Evolutionary conservation across 1,140 invertebrate genomes (phyloP).

Genomic region (Drosophila willistoni): DNA sequence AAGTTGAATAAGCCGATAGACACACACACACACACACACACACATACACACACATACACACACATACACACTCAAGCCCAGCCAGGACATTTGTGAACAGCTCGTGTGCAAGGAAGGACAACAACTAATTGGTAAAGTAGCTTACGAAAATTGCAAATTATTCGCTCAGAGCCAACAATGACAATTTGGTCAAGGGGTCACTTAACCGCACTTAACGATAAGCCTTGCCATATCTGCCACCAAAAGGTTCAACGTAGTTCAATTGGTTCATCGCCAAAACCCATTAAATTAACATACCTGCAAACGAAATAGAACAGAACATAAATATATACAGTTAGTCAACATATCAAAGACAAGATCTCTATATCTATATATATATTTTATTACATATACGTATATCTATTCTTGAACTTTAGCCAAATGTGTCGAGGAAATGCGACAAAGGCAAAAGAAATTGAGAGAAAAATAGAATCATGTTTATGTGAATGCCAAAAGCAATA

Average conservation of each 20-base stretch:
- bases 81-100: slow-evolving; percentile 17
- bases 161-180: slow-evolving; percentile 40
- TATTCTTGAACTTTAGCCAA: slow-evolving; percentile 58
- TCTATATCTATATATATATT: slow-evolving; percentile 8
- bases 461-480: slow-evolving; percentile 54
- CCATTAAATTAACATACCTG: slow-evolving; percentile 43
- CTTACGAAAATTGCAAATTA: slow-evolving; percentile 77
- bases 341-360: slow-evolving; percentile 8
- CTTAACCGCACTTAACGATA: slow-evolving; percentile 62
- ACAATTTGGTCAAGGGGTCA: slow-evolving; percentile 54
- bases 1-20: slow-evolving; percentile 59
- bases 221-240: slow-evolving; percentile 28
- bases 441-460: slow-evolving; percentile 38
- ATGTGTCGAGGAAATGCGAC: slow-evolving; percentile 69
- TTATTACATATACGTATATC: background rate
- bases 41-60: too few species aligned
- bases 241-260: slow-evolving; percentile 29
- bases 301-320: slow-evolving; percentile 43
- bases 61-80: background rate
- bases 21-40: background rate
- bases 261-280: slow-evolving; percentile 20
- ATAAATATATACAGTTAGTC: slow-evolving; percentile 34
- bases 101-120: background rate
- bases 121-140: slow-evolving; percentile 68
- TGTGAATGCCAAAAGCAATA: slow-evolving; percentile 42